phyloP scores from a whole-genome alignment of 1,140 invertebrate species.

The Cecropterus lyciades region DNA sequence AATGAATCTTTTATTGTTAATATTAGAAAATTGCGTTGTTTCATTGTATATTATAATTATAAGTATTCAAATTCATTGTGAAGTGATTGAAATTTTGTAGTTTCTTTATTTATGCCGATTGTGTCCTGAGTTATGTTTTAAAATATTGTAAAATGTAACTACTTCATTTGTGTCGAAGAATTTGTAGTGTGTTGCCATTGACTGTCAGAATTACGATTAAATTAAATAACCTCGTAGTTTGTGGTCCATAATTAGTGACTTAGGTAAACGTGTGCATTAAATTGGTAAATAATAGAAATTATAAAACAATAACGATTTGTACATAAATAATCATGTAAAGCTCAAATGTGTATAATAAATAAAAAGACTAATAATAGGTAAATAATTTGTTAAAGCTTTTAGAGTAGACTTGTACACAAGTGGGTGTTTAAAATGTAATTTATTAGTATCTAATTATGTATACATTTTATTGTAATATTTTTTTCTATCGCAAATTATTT shows the following conservation, averaged over 20 bases:
- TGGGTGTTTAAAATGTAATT: constrained; percentile 54
- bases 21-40: too few species aligned
- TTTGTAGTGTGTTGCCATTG: neutral
- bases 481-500: constrained; percentile 51
- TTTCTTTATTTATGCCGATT: too few species aligned
- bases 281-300: constrained; percentile 64
- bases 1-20: too few species aligned
- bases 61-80: too few species aligned
- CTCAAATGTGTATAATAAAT: constrained; percentile 79
- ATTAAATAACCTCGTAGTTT: constrained; percentile 62
- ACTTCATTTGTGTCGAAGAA: neutral
- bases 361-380: constrained; percentile 75
- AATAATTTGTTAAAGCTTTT: constrained; percentile 71
- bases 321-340: constrained; percentile 74
- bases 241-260: constrained; percentile 73
- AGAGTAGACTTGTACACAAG: constrained; percentile 68
- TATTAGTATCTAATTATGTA: neutral
- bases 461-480: constrained; percentile 27
- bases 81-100: too few species aligned
- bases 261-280: constrained; percentile 82
- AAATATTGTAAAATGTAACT: too few species aligned
- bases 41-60: too few species aligned
- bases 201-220: constrained; percentile 34
- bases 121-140: too few species aligned
- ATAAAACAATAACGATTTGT: constrained; percentile 58